Evolutionary conservation across 2,113 vertebrate genomes (phyloP), one percentile per base, ranked within the genome.

Genomic region (Pao palembangensis): DNA sequence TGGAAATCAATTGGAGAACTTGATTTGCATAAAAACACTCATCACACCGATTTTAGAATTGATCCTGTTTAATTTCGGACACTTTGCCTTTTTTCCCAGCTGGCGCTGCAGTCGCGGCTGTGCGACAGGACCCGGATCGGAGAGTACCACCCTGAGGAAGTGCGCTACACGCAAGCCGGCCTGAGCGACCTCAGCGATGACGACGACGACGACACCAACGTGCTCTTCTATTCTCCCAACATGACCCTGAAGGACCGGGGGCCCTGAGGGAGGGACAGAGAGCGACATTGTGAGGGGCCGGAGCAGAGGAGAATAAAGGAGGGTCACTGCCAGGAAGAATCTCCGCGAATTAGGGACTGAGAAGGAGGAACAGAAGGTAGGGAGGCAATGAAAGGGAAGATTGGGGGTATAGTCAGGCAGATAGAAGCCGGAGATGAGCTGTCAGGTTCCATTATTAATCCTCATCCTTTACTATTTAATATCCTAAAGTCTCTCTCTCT

Each of bases 401-500:
- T 82, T 80, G 83, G 73, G 78, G 75, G 77, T 80, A 84, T 85
- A 83, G 82, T 89, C 87, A 83, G 73, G 83, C 89, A 92, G 87
- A 73, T 86, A 88, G 92, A 89, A 83, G 85, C 88, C 58, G 86
- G 79, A 92, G 92, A 92, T 91, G 91, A 93, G 88, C 92, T 94
- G 93, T 93, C 93, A 94, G 90, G 91, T 92, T 95, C 92, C 91
- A 93, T 94, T 95, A 95, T 95, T 94, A 93, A 94, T 94, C 91
- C 88, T 89, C 86, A 86, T 81, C 89, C 90, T 90, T 95, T 95
- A 95, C 94, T 95, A 96, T 96, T 95, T 96, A 95, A 95, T 95
- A 92, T 91, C 92, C 92, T 91, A 93, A 93, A 95, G 82, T 52
- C 21, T 79, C 71, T 77, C 80, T 75, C 82, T 61, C 73, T 44